Base-by-base conservation (phyloP, 2,888 invertebrate genomes). In the Tipula confusa region DNA sequence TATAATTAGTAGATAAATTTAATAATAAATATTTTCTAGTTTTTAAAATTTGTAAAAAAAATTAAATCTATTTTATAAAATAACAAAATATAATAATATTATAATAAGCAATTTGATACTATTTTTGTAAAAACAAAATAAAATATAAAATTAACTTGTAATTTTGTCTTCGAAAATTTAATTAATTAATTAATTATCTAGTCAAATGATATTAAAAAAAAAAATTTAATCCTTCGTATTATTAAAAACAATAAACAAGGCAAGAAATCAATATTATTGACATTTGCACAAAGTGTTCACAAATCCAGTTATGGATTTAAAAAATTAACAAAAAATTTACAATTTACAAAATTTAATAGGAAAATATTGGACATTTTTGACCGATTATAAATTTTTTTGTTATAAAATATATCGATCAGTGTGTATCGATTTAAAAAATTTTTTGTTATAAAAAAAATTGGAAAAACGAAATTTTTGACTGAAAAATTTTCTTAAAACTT, bases 1-100 rank as follows among this genome's bases (percentile, higher is more conserved):
- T 11, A 64, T 64, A 9, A 64, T 24, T 64, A 64, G 64, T 64
- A 64, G 64, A 64, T 64, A 64, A 64, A 64, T 64, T 64, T 24
- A 64, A 64, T 64, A 0, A 33, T 24, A 64, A 24, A 64, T 64
- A 24, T 64, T 24, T 24, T 64, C 5, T 48, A 64, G 24, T 64
- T 64, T 64, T 9, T 64, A 64, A n/a, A 64, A 64, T 64, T 64
- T 64, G 64, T 64, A 64, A 64, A 64, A 64, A 64, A n/a, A n/a
- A n/a, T n/a, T 9, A 64, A 64, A 18, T 11, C 4, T 64, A 64
- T 64, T 64, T 64, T 64, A 64, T 64, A 64, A 64, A 64, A 24
- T 64, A 64, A 64, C 64, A 24, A 24, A 64, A 38, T n/a, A n/a
- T n/a, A n/a, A n/a, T n/a, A 64, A 9, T 64, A 43, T 64, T 64